These are phyloP conservation scores for Sebastes wilsoni DNA, from an alignment of 2,797 vertebrate species.

Conservation along the genomic window DNA sequence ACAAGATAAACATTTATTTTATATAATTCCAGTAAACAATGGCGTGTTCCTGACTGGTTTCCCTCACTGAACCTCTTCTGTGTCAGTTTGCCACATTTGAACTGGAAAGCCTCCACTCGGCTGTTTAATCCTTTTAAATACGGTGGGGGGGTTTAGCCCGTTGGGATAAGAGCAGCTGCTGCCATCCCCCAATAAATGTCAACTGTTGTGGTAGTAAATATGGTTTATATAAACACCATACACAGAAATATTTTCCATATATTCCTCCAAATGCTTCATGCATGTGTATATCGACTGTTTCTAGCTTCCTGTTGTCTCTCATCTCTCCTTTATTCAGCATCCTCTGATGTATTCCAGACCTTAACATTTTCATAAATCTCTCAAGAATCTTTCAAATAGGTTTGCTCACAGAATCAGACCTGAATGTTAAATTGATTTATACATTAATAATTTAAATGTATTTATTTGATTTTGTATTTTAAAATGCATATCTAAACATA, in stretches of 20 bases:
- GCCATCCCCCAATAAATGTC: not conserved
- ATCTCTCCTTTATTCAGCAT: not conserved
- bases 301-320: not conserved
- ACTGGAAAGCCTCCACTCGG: constrained; percentile 7
- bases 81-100: constrained; percentile 13
- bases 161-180: constrained; percentile 26
- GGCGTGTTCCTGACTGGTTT: not conserved
- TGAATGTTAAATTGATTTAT: not conserved
- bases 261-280: not conserved
- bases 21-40: not conserved
- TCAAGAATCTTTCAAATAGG: too few relatives aligned
- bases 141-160: not conserved
- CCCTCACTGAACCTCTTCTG: not conserved
- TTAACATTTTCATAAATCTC: not conserved
- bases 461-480: not conserved
- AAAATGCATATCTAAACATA: not conserved
- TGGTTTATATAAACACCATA: not conserved
- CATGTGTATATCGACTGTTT: not conserved
- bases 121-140: constrained; percentile 27
- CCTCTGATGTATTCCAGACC: not conserved
- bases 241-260: not conserved
- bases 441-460: not conserved
- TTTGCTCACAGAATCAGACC: not conserved
- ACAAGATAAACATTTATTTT: not conserved
- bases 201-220: not conserved